Base-by-base conservation (phyloP, 2,888 invertebrate genomes). In the Drosophila anomelani region DNA sequence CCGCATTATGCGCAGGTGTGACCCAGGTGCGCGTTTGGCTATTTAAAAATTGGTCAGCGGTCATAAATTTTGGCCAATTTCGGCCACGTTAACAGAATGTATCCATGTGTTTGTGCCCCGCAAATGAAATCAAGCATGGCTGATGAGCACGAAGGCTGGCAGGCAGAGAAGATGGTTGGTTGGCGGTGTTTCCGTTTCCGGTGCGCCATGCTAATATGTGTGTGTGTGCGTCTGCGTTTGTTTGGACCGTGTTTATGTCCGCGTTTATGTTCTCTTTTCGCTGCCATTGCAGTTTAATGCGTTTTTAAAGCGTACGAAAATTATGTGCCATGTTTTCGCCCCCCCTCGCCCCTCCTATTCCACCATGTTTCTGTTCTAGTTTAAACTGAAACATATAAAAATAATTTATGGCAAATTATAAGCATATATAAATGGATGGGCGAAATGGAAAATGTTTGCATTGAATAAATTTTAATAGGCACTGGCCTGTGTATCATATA, bases 1-100 rank as follows among this genome's bases (percentile, higher is more conserved):
- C 89, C 85, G 74, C 85, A 85, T 89, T 89, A 85, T 85, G 85
- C 85, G 85, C 85, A 85, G 85, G 88, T 85, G 89, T 85, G 85
- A 75, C 85, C 67, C 89, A 82, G 88, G 85, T 85, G 88, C 85
- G 80, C 85, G 67, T 73, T 87, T 75, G 88, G 88, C 89, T 85
- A 85, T 85, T 85, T 89, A 78, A 89, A 84, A 85, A 87, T 67
- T 85, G 85, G 89, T 89, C 88, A 82, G 85, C 75, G 80, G 70
- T 80, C 85, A 87, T 85, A 85, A 85, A 85, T 85, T 89, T 77
- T 9, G 55, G 15, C 17, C 67, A 55, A 56, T 69, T 67, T 55
- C 26, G 39, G 26, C 56, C 67, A 41, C 46, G 71, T 70, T 36
- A 39, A 57, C 70, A 70, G 57, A 39, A 46, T 57, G 71, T 63